Evolutionary conservation across 2,888 invertebrate genomes (phyloP).

Genomic region (Colostygia pectinataria): DNA sequence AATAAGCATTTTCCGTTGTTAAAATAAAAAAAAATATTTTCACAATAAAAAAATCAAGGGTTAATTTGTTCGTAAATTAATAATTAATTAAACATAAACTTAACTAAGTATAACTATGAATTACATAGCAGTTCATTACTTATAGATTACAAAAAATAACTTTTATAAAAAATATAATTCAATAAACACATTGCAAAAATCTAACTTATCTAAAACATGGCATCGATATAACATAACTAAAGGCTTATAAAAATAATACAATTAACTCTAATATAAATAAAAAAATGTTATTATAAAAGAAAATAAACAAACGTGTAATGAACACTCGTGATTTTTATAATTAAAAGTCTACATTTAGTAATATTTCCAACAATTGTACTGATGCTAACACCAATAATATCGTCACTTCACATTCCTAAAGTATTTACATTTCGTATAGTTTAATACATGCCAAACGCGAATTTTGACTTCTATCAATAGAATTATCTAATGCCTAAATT

Average conservation of each 20-base stretch:
- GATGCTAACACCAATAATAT: slow-evolving; percentile 66
- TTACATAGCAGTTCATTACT: slow-evolving; percentile 69
- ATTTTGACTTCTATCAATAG: slow-evolving; percentile 73
- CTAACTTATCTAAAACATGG: slow-evolving; percentile 79
- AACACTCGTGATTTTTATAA: slow-evolving; percentile 47
- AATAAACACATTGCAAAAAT: slow-evolving; percentile 74
- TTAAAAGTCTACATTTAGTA: slow-evolving; percentile 28
- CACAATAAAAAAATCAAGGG: slow-evolving; percentile 61
- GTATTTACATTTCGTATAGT: slow-evolving; percentile 64
- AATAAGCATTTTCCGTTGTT: slow-evolving; percentile 81
- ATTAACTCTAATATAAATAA: slow-evolving; percentile 41
- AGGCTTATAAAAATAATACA: slow-evolving; percentile 50
- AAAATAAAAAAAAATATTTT: slow-evolving; percentile 45
- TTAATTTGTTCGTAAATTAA: slow-evolving; percentile 65
- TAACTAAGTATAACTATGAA: slow-evolving; percentile 76
- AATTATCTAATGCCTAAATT: slow-evolving; percentile 65
- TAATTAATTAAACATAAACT: slow-evolving; percentile 65
- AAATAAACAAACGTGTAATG: slow-evolving; percentile 41
- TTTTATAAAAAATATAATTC: slow-evolving; percentile 80
- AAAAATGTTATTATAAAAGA: slow-evolving; percentile 30
- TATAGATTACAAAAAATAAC: slow-evolving; percentile 77
- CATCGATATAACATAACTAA: slow-evolving; percentile 60
- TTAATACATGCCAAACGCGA: slow-evolving; percentile 75
- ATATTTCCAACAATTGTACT: slow-evolving; percentile 43
- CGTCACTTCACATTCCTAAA: slow-evolving; percentile 75